phyloP scores from a whole-genome alignment of 2,888 invertebrate species.

The Xestia c-nigrum region DNA sequence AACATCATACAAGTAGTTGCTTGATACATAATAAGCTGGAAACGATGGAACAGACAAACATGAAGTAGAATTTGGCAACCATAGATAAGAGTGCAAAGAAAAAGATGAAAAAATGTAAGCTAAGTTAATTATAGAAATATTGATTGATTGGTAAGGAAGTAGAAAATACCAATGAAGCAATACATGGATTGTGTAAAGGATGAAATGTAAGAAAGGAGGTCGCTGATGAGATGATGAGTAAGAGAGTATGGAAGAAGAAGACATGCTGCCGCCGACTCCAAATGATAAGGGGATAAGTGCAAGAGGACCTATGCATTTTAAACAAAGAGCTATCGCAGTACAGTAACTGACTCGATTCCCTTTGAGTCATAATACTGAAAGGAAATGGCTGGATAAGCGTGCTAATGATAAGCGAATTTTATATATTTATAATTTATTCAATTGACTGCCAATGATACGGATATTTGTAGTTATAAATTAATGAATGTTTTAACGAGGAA shows the following conservation, averaged over 20 bases:
- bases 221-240: no score
- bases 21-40: background rate
- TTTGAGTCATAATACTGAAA: slow-evolving; percentile 44
- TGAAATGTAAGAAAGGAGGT: no score
- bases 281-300: no score
- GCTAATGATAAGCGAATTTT: slow-evolving; percentile 30
- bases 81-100: background rate
- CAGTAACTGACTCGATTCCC: slow-evolving; percentile 9
- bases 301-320: background rate
- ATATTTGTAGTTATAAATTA: background rate
- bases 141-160: background rate
- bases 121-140: background rate
- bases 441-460: slow-evolving; percentile 4
- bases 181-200: no score
- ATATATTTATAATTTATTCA: slow-evolving; percentile 9
- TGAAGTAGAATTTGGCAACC: background rate
- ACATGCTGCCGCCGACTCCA: no score
- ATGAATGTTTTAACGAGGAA: background rate
- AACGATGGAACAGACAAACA: background rate
- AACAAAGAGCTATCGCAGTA: slow-evolving; percentile 11
- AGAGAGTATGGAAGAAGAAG: no score
- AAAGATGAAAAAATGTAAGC: background rate
- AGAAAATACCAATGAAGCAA: no score
- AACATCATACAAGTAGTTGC: background rate
- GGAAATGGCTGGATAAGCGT: slow-evolving; percentile 30